Base-by-base conservation (phyloP, 1,140 invertebrate genomes). In the Lepidurus apus region DNA sequence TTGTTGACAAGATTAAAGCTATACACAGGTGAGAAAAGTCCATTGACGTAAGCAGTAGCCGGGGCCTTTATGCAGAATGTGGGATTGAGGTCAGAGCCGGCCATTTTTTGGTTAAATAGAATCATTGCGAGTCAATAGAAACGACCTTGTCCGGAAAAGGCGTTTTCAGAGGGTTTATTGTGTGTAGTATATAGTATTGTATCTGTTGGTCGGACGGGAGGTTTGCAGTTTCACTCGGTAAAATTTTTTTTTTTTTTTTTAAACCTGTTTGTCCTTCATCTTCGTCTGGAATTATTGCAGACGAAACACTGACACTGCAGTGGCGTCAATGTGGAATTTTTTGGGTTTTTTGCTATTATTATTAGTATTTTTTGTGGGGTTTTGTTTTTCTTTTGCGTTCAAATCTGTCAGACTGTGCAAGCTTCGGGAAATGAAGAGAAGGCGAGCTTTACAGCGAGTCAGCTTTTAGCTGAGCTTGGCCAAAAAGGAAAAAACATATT, bases 181-280 rank as follows among this genome's bases (percentile, higher is more conserved):
- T 7, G 9, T 43, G 42, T 74, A 74, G 21, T 74, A 34, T 3
- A 34, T 34, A 34, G 3, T 34, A 3, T 34, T 34, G 34, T 34
- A 34, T 34, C 3, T 34, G 34, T 73, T 42, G 11, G 43, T 24
- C 34, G 74, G 43, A 42, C 17, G 74, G 74, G 13, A 42, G 43
- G 74, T 17, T 75, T 42, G 44, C 42, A 43, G 74, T 75, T 8
- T 73, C 42, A 75, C 8, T n/a, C 44, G n/a, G n/a, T n/a, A n/a
- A n/a, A n/a, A n/a, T 75, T 75, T 42, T 74, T 24, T 42, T 74
- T 74, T 42, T 74, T 24, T 42, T 74, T 74, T 21, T 74, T 74
- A 24, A 1, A 24, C 34, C 73, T 76, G n/a, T 76, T 76, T 7
- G 75, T 42, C 7, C 42, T 42, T 8, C 75, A n/a, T 47, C 26